These are phyloP conservation scores for Seriola quinqueradiata DNA, from an alignment of 2,113 vertebrate species.

Conservation along the genomic window DNA sequence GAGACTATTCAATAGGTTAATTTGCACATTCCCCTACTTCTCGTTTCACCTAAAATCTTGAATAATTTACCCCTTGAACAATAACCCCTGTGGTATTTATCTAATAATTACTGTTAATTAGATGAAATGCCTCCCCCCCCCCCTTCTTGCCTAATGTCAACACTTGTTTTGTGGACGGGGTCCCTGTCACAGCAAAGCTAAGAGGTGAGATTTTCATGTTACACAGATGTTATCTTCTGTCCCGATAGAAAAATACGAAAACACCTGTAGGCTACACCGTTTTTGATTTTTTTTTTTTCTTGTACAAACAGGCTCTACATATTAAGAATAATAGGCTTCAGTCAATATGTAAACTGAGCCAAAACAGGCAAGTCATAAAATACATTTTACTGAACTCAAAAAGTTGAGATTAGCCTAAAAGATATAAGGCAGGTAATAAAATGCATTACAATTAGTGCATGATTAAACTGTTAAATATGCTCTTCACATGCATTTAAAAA, in stretches of 20 bases:
- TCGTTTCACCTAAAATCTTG: neutral
- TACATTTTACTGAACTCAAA: neutral
- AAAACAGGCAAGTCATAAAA: neutral
- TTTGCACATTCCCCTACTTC: neutral
- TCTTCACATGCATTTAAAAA: slow-evolving; percentile 11
- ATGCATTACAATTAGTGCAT: neutral
- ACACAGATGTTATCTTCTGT: neutral
- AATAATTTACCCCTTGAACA: neutral
- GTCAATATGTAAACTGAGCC: slow-evolving; percentile 18
- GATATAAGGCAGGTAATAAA: neutral
- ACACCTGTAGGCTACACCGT: neutral
- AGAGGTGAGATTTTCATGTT: neutral
- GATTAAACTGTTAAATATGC: slow-evolving; percentile 5
- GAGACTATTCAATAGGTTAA: neutral
- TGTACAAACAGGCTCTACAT: neutral
- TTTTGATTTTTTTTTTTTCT: neutral
- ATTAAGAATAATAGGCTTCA: neutral
- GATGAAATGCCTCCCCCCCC: neutral
- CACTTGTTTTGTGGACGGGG: neutral
- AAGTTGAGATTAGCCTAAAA: neutral
- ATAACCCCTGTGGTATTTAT: neutral
- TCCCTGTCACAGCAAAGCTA: neutral
- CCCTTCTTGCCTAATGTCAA: neutral
- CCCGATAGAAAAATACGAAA: neutral
- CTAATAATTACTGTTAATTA: neutral